Base-by-base conservation (phyloP, 2,888 invertebrate species). In the Coenonympha glycerion region DNA sequence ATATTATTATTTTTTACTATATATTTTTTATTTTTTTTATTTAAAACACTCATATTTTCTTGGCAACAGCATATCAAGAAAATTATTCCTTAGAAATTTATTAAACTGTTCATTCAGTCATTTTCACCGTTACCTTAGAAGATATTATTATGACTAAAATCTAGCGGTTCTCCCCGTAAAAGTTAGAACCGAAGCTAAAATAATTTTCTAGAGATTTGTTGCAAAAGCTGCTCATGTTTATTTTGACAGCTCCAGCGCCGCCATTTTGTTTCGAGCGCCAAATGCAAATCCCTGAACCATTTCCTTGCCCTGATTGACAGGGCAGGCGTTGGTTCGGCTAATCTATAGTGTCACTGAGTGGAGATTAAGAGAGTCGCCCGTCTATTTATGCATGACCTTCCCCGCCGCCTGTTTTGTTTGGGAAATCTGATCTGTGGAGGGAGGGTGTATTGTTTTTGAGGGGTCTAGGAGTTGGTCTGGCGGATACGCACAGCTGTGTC, bases 261-360 rank as follows among this genome's bases (percentile, higher is more conserved):
- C 61, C 64, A 66, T 64, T 68, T 65, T 63, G 62, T 62, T 63
- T 50, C 60, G 49, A 58, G 62, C 63, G 64, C 62, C 59, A 59
- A 62, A 60, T 58, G 56, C 54, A 52, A 63, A 65, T 63, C 60
- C 62, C 34, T 47, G 50, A 62, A 62, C 55, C 57, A 56, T 57
- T 59, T 47, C 48, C 53, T 62, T 60, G 55, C 56, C 58, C 61
- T 76, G 79, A 79, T 76, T 74, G 78, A 76, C 79, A 72, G 69
- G 55, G 50, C 70, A 66, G 64, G 67, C 68, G 68, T 68, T 63
- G 68, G 60, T 61, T 62, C 61, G 56, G 61, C 69, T 78, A 76
- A 78, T 77, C 76, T 74, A 62, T 61, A 63, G 63, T 71, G 75
- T 76, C 74, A 74, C 72, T 67, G 64, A 61, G 62, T 63, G 59